Evolutionary conservation across 2,888 invertebrate genomes (phyloP).

Genomic region (Diachrysia chrysitis): DNA sequence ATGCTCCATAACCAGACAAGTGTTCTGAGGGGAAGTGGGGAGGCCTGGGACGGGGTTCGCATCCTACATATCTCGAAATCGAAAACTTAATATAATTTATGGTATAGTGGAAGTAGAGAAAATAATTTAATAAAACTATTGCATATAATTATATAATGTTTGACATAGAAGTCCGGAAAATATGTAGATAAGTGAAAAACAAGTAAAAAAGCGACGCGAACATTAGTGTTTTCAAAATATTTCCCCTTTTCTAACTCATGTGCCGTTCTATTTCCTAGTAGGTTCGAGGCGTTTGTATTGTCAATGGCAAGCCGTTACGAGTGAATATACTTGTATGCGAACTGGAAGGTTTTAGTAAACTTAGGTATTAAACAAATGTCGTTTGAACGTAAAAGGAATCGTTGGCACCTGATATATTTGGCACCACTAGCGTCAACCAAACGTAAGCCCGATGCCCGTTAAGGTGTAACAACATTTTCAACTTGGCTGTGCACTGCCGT

Average conservation of each 20-base stretch:
- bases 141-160: background rate
- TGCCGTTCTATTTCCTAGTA: conserved; percentile 27
- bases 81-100: background rate
- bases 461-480: conserved; percentile 16
- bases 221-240: conserved; percentile 3
- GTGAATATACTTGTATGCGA: conserved; percentile 27
- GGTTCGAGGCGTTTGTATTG: conserved; percentile 37
- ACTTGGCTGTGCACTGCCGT: conserved; percentile 23
- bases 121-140: background rate
- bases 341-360: conserved; percentile 36
- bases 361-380: conserved; percentile 18
- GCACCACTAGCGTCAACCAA: conserved; percentile 81
- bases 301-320: conserved; percentile 43
- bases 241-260: conserved; percentile 8
- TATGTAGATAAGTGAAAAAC: background rate
- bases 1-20: conserved; percentile 22
- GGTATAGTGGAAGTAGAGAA: background rate
- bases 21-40: conserved; percentile 9
- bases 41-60: conserved; percentile 15
- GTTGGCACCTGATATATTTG: conserved; percentile 85
- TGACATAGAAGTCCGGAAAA: background rate
- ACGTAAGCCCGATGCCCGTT: conserved; percentile 34
- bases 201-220: conserved; percentile 33
- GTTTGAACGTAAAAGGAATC: conserved; percentile 56
- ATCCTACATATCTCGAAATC: conserved; percentile 6